Conservation (phyloP, 2,797 vertebrate species). For the Poeciliopsis presidionis region DNA sequence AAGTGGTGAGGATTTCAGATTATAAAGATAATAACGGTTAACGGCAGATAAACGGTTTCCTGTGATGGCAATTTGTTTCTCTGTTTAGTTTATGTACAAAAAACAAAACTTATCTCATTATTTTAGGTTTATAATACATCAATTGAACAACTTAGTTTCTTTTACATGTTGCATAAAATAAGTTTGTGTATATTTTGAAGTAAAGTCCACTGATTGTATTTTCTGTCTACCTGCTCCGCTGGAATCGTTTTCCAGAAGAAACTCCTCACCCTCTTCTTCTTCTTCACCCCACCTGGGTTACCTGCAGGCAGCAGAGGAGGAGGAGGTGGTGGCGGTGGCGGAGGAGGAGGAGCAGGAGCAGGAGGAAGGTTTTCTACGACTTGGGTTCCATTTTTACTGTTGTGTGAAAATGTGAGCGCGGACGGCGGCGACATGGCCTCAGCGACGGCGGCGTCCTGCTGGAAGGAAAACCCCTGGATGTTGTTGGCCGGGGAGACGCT, state of each 20-base stretch:
- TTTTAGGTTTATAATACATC: too few relatives aligned
- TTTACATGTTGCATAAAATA: too few relatives aligned
- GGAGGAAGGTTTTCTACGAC: not conserved
- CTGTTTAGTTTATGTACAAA: too few relatives aligned
- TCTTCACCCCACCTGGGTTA: constrained; percentile 67
- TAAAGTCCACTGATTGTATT: too few relatives aligned
- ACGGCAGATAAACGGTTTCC: too few relatives aligned
- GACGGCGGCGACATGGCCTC: constrained; percentile 72
- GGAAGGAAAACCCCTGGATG: constrained; percentile 76
- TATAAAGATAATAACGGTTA: too few relatives aligned
- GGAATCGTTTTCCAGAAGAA: constrained; percentile 97
- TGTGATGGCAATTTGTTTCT: too few relatives aligned
- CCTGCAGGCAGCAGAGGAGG: constrained; percentile 65
- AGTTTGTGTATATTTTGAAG: too few relatives aligned
- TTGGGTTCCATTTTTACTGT: not conserved
- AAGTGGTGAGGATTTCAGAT: too few relatives aligned
- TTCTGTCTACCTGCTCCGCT: constrained; percentile 84
- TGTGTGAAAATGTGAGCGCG: constrained; percentile 27
- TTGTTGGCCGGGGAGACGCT: constrained; percentile 85
- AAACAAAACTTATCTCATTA: too few relatives aligned
- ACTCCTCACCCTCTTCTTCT: constrained; percentile 87
- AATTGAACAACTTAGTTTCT: too few relatives aligned
- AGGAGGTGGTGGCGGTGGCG: constrained; percentile 40
- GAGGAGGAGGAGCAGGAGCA: constrained; percentile 37
- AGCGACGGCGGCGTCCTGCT: constrained; percentile 44